phyloP scores from a whole-genome alignment of 2,113 vertebrate genomes.

The Propithecus coquereli region DNA sequence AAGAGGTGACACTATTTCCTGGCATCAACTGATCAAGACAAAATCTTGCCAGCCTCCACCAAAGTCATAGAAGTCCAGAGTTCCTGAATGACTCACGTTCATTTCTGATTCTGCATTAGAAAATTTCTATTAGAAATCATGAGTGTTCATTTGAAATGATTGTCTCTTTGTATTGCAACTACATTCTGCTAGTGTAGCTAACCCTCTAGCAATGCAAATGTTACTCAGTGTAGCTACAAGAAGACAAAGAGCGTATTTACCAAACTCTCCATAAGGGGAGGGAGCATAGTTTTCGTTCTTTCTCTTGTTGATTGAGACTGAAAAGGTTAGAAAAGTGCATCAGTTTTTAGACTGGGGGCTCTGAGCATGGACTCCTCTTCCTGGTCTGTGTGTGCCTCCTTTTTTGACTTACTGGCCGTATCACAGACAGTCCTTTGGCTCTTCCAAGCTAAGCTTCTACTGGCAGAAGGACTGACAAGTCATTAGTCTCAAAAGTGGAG shows the following conservation, averaged over 20 bases:
- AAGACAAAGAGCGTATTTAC: background rate
- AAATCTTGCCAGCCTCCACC: background rate
- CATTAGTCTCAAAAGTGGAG: background rate
- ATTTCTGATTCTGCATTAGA: constrained; percentile 7
- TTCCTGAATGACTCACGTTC: background rate
- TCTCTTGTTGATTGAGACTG: background rate
- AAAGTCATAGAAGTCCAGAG: background rate
- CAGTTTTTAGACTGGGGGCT: background rate
- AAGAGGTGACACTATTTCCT: background rate
- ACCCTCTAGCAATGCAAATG: constrained; percentile 26
- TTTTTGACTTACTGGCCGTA: background rate
- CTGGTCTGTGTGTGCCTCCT: background rate
- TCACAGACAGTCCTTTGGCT: background rate
- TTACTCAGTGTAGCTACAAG: background rate
- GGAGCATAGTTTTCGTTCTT: background rate
- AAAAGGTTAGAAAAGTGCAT: background rate
- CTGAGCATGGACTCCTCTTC: too few relatives aligned
- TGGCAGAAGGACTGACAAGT: background rate
- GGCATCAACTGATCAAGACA: background rate
- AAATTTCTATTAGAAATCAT: background rate
- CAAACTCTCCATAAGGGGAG: background rate
- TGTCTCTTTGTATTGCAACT: constrained; percentile 16
- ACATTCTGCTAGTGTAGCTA: background rate
- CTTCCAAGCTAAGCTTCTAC: background rate
- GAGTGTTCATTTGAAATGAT: constrained; percentile 5